Evolutionary conservation across 2,797 vertebrate species (phyloP).

Genomic region (Parauchenoglanis ngamensis): DNA sequence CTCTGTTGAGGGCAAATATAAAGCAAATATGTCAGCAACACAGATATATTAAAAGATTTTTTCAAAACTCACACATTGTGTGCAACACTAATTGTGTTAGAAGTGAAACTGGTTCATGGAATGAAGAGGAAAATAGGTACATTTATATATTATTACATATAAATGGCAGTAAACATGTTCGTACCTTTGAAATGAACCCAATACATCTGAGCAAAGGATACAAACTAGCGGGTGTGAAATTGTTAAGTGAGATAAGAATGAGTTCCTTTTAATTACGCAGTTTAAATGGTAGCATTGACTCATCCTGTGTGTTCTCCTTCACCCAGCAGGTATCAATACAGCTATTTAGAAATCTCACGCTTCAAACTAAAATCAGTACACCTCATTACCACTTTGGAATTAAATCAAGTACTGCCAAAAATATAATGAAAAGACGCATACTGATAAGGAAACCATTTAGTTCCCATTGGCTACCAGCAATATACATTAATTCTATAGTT

Average conservation of each 20-base stretch:
- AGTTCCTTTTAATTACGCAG: conserved; percentile 52
- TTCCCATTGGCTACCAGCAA: conserved; percentile 61
- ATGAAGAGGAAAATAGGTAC: too few relatives aligned
- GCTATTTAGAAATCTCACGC: conserved; percentile 50
- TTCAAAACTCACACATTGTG: background rate
- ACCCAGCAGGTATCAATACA: conserved; percentile 47
- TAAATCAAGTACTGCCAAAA: conserved; percentile 36
- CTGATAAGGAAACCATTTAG: conserved; percentile 56
- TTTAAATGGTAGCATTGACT: conserved; percentile 56
- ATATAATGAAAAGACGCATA: conserved; percentile 7
- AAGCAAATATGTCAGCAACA: background rate
- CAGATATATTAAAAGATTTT: background rate
- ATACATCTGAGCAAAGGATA: background rate
- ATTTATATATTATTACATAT: background rate
- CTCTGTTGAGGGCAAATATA: background rate
- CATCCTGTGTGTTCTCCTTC: conserved; percentile 45
- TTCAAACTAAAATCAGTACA: conserved; percentile 47
- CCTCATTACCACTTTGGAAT: conserved; percentile 41
- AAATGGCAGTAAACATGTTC: background rate
- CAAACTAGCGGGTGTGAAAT: conserved; percentile 24
- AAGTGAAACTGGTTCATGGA: background rate
- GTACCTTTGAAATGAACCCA: background rate
- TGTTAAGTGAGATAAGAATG: conserved; percentile 26
- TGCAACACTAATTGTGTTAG: background rate
- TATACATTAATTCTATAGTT: conserved; percentile 65